These are phyloP conservation scores for Rhea americana DNA, from an alignment of 2,113 vertebrate species.

Conservation along the genomic window DNA sequence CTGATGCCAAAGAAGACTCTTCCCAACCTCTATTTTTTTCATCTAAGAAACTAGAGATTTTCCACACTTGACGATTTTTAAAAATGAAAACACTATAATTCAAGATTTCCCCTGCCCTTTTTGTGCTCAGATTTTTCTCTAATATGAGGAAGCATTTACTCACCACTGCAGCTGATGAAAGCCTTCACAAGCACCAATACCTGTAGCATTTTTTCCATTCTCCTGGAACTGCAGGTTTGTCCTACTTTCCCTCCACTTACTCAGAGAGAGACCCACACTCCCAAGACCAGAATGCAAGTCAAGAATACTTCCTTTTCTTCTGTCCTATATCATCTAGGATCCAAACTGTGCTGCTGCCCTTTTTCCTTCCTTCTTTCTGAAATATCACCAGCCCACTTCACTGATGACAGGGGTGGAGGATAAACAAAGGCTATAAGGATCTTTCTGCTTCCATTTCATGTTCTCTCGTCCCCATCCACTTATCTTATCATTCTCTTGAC, in stretches of 20 bases:
- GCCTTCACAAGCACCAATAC: background rate
- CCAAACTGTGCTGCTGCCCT: background rate
- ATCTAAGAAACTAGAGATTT: background rate
- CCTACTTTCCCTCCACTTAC: background rate
- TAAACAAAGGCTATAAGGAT: background rate
- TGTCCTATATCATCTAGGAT: constrained; percentile 42
- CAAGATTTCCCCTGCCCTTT: background rate
- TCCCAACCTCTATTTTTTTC: background rate
- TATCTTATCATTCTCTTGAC: background rate
- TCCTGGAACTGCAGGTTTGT: background rate
- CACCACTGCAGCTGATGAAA: constrained; percentile 19
- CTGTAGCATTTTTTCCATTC: background rate
- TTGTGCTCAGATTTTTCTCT: background rate
- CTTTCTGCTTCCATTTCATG: background rate
- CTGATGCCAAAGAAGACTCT: background rate
- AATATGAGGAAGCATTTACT: background rate
- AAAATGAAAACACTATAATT: background rate
- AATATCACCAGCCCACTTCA: constrained; percentile 52
- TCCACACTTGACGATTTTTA: background rate
- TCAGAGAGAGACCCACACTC: background rate
- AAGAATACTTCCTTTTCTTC: constrained; percentile 58
- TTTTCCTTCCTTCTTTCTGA: constrained; percentile 42
- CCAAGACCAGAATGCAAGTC: constrained; percentile 3
- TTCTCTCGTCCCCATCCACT: background rate
- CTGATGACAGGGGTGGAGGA: constrained; percentile 23